Evolutionary conservation across 1,140 invertebrate species (phyloP), one percentile per base, ranked within the genome.

Genomic region (Panagrolaimus sp.): DNA sequence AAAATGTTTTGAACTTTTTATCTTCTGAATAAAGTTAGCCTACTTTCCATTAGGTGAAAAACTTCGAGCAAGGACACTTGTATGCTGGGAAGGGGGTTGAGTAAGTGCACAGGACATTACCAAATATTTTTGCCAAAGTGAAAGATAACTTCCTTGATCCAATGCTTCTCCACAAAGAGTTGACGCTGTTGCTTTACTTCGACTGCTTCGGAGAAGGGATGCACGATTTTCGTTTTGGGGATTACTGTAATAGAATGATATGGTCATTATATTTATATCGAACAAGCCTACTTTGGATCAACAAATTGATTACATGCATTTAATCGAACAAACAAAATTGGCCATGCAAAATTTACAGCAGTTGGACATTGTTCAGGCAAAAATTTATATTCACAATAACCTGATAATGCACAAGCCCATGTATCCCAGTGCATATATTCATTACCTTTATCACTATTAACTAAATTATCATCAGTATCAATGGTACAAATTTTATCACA

Each of bases 151-250:
- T n/a, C 83, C 74, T n/a, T 82, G 80, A 26, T 71, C 76, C 7
- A 82, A 65, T 26, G 75, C 67, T 67, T 82, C 80, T 21, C 80
- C 76, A 45, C 77, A 82, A n/a, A 83, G 52, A 14, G 68, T 58
- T 45, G 71, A 76, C 15, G 78, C 76, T 79, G 80, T 70, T 26
- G 70, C 72, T 69, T 83, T 83, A 65, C 74, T 81, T 68, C 81
- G 83, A 21, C 76, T 88, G 83, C 89, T 88, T 82, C 91, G 83
- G 43, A 98, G 85, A 9, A 98, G 86, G 0, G 94, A 97, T 1
- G 94, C 93, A 77, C 94, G 88, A 82, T 95, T 96, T 83, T 98
- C 95, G 84, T 90, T 96, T 10, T 94, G 91, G n/a, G 93, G 92
- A 32, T 92, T 94, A 79, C 68, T 88, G 48, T 26, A 78, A 75